Evolutionary conservation across 2,888 invertebrate genomes (phyloP).

Genomic region (Anorthoa munda): DNA sequence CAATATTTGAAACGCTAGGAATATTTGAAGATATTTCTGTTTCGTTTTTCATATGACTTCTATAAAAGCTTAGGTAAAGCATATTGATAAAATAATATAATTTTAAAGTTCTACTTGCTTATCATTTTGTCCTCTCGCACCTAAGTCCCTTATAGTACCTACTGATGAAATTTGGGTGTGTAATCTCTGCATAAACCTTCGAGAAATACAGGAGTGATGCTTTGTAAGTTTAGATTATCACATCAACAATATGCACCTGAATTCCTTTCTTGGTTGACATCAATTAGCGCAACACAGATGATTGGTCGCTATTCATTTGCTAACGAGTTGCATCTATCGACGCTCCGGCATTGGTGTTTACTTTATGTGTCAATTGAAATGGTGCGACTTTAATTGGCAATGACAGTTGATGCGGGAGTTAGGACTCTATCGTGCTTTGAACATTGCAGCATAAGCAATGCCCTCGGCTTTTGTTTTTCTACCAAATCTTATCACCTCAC

Average conservation of each 20-base stretch:
- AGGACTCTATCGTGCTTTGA: not conserved
- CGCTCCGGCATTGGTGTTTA: constrained; percentile 8
- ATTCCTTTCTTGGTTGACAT: not conserved
- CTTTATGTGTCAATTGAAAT: constrained; percentile 34
- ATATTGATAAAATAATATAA: too few species aligned
- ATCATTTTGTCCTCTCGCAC: too few species aligned
- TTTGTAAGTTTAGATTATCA: not conserved
- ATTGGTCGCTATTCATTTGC: constrained; percentile 36
- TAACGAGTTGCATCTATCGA: constrained; percentile 21
- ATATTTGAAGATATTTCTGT: too few species aligned
- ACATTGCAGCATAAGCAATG: not conserved
- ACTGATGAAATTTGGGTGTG: too few species aligned
- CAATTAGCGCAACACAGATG: constrained; percentile 15
- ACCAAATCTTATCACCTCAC: not conserved
- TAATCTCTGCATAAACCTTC: too few species aligned
- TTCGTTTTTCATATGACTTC: too few species aligned
- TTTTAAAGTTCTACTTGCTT: too few species aligned
- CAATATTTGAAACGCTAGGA: too few species aligned
- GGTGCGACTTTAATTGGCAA: constrained; percentile 10
- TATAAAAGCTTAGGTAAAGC: too few species aligned
- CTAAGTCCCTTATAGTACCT: too few species aligned
- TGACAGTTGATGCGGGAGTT: constrained; percentile 9
- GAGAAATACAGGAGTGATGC: rapidly evolving
- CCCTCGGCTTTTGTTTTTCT: not conserved
- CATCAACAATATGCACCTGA: not conserved